Conservation (phyloP, 2,797 vertebrate genomes). For the Rallus crepitans region DNA sequence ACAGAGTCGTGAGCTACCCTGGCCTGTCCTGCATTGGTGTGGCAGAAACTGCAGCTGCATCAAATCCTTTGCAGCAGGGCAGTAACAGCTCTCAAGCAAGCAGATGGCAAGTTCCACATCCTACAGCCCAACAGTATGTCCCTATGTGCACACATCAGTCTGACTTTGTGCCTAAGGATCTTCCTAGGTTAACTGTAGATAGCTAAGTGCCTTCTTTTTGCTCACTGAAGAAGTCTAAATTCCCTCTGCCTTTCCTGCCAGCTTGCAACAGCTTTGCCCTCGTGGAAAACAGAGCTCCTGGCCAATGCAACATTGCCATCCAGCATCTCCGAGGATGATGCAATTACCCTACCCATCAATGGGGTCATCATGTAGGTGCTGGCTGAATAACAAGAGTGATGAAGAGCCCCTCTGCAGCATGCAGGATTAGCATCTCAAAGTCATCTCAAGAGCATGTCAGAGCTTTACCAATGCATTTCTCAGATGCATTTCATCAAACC, state of each 20-base stretch:
- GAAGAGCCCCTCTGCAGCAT: not conserved
- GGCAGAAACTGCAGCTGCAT: not conserved
- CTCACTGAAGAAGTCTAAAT: not conserved
- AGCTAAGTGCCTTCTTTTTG: not conserved
- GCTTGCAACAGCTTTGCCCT: not conserved
- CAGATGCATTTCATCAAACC: not conserved
- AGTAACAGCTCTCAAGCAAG: rapidly evolving
- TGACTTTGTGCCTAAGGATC: not conserved
- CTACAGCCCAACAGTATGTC: not conserved
- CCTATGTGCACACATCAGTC: rapidly evolving
- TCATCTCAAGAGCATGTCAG: not conserved
- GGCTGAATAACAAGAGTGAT: not conserved
- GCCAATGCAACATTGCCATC: rapidly evolving
- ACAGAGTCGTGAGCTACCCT: rapidly evolving
- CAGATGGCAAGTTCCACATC: rapidly evolving
- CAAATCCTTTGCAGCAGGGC: not conserved
- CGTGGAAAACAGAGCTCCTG: not conserved
- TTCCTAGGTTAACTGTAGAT: not conserved
- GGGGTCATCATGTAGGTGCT: rapidly evolving
- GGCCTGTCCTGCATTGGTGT: rapidly evolving
- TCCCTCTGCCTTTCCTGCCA: not conserved
- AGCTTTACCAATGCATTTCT: not conserved
- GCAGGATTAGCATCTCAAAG: not conserved
- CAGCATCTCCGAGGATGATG: too few relatives aligned
- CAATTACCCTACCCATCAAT: not conserved